A percentile compares a stretch with the other conserved stretches of the same genome.
phyloP scores from a whole-genome alignment of 2,113 vertebrate genomes.

The Passer montanus region DNA sequence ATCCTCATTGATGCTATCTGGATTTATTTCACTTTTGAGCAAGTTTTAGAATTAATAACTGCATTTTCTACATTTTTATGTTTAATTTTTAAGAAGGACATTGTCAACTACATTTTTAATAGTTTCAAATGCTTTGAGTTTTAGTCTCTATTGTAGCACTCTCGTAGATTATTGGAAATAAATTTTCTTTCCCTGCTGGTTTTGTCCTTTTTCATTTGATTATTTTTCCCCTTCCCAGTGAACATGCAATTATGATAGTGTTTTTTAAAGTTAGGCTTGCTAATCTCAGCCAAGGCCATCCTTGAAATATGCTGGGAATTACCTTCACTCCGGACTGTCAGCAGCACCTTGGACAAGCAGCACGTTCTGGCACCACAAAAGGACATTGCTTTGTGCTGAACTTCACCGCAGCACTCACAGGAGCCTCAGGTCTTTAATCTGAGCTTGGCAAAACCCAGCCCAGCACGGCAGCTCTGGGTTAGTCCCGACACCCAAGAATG shows the following conservation, averaged over 20 bases:
- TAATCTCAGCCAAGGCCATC: not conserved
- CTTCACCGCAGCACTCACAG: fast-evolving
- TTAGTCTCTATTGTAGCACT: conserved; percentile 73
- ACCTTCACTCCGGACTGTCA: fast-evolving
- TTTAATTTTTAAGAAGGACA: conserved; percentile 54
- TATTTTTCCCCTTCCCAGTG: conserved; percentile 24
- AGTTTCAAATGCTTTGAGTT: conserved; percentile 71
- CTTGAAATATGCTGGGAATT: not conserved
- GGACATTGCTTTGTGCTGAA: not conserved
- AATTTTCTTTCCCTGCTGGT: conserved; percentile 75
- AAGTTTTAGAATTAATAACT: conserved; percentile 63
- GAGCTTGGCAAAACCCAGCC: not conserved
- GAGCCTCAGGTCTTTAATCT: not conserved
- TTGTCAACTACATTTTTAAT: conserved; percentile 64
- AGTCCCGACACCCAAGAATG: fast-evolving
- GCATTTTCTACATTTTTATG: conserved; percentile 72
- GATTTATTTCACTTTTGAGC: conserved; percentile 36
- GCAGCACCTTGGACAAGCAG: not conserved
- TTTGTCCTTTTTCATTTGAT: conserved; percentile 76
- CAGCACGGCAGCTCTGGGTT: fast-evolving
- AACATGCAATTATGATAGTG: not conserved
- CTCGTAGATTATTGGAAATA: conserved; percentile 77
- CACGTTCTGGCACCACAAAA: not conserved
- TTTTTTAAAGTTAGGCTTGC: not conserved
- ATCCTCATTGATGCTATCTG: conserved; percentile 38